Percentiles rank a stretch among this genome's conserved stretches.
Evolutionary conservation across 2,113 vertebrate genomes (phyloP).

Genomic region (Oryzias curvinotus): DNA sequence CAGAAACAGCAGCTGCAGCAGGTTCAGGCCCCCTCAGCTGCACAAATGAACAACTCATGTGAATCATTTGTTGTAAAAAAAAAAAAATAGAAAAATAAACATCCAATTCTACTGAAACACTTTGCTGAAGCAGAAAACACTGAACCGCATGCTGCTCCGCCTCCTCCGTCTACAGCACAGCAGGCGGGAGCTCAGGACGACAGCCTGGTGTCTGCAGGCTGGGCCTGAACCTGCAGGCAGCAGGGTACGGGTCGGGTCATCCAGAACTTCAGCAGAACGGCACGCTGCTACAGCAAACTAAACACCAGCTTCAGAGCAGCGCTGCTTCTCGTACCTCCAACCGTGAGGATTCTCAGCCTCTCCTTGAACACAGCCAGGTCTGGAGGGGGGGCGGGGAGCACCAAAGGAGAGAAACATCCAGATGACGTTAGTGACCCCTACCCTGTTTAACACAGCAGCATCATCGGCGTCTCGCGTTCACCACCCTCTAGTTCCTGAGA

Average conservation of each 20-base stretch:
- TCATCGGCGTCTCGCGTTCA: conserved; percentile 5
- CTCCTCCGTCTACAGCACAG: not conserved
- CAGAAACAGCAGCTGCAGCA: not conserved
- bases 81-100: too few species aligned
- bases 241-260: not conserved
- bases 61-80: too few species aligned
- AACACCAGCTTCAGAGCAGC: conserved; percentile 23
- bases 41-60: too few species aligned
- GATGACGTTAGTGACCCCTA: conserved; percentile 60
- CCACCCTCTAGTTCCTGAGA: not conserved
- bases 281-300: not conserved
- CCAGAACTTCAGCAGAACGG: not conserved
- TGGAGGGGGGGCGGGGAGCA: conserved; percentile 76
- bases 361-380: conserved; percentile 92
- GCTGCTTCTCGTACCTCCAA: conserved; percentile 89
- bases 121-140: too few species aligned
- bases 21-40: too few species aligned
- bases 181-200: conserved; percentile 1
- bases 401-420: conserved; percentile 69
- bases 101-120: too few species aligned
- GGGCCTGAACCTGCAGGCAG: not conserved
- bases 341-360: conserved; percentile 91
- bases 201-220: too few species aligned
- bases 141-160: conserved; percentile 1
- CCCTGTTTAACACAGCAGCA: conserved; percentile 3